Percentiles rank a stretch among this genome's conserved stretches.
Conservation (phyloP, 2,888 invertebrate species). For the Lasius platythorax region DNA sequence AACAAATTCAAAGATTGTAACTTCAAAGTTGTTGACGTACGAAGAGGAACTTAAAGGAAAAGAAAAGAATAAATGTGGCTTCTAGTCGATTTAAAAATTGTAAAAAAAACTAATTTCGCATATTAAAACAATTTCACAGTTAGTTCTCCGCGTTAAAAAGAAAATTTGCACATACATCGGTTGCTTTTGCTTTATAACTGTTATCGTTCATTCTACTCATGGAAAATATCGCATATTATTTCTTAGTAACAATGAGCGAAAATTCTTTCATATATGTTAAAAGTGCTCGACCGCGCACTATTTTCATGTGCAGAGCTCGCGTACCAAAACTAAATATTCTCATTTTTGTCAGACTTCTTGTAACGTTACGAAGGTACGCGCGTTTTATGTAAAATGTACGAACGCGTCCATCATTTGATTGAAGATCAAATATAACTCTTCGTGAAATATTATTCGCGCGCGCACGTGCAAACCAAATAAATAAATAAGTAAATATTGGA, state of each 20-base stretch:
- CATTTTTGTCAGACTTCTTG: conserved; percentile 23
- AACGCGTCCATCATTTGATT: background rate
- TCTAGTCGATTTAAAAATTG: background rate
- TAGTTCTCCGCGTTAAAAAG: background rate
- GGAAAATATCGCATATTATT: conserved; percentile 9
- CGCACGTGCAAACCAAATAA: background rate
- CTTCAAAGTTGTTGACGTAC: background rate
- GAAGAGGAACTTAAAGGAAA: background rate
- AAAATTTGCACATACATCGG: background rate
- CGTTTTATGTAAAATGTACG: conserved; percentile 1
- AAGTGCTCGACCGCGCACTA: conserved; percentile 19
- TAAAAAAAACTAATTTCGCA: background rate
- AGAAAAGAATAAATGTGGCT: background rate
- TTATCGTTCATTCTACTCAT: background rate
- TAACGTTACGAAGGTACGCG: conserved; percentile 19
- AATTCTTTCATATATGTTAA: conserved; percentile 14
- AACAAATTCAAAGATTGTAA: background rate
- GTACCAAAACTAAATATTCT: conserved; percentile 31
- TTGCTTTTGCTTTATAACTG: background rate
- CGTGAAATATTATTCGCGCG: background rate
- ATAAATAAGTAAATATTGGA: background rate
- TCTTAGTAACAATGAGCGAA: conserved; percentile 11
- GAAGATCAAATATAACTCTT: conserved; percentile 19
- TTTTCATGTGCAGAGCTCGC: conserved; percentile 25
- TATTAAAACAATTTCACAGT: background rate